A percentile compares a stretch with the other conserved stretches of the same genome.
Evolutionary conservation across 1,140 invertebrate species (phyloP).

Genomic region (Triops cancriformis): DNA sequence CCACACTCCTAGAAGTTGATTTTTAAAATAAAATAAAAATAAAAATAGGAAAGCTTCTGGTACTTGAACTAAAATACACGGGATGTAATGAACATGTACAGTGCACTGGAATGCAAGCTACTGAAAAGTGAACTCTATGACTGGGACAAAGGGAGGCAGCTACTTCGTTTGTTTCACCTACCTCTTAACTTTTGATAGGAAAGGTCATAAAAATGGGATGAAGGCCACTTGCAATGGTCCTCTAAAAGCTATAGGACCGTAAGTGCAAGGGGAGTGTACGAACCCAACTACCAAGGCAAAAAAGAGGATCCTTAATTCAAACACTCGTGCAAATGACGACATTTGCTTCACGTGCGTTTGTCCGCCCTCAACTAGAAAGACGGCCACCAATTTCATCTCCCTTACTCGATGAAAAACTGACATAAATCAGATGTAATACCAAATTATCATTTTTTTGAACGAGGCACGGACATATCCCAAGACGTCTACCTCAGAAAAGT

Average conservation of each 20-base stretch:
- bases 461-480: too few species aligned
- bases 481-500: too few species aligned
- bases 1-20: too few species aligned
- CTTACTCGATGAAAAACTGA: not conserved
- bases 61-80: too few species aligned
- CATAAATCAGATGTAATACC: too few species aligned
- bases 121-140: not conserved
- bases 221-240: not conserved
- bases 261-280: not conserved
- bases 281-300: not conserved
- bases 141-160: not conserved
- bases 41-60: too few species aligned
- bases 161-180: not conserved
- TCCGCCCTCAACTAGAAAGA: not conserved
- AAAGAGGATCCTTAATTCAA: not conserved
- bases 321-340: slow-evolving; percentile 5
- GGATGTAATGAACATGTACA: too few species aligned
- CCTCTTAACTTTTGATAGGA: not conserved
- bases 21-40: too few species aligned
- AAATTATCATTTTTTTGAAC: too few species aligned
- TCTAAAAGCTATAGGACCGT: not conserved
- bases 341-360: not conserved
- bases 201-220: slow-evolving; percentile 6
- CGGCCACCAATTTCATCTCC: not conserved
- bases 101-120: too few species aligned